These are phyloP conservation scores for Forbesichthys papilliferus DNA, from an alignment of 2,113 vertebrate species.

Conservation along the genomic window DNA sequence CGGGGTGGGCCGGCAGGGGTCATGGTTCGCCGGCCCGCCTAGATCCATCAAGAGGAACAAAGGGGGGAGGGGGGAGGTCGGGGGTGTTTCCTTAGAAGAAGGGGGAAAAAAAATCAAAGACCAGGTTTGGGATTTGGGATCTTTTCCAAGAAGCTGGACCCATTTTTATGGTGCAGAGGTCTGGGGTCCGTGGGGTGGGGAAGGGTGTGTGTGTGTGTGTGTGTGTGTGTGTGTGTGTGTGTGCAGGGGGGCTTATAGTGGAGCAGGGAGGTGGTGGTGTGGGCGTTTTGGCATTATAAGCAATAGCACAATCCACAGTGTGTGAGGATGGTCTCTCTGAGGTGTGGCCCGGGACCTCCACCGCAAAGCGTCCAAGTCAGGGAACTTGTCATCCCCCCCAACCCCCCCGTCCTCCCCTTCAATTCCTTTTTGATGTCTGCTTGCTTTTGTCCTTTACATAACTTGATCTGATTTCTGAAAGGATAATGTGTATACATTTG, in stretches of 20 bases:
- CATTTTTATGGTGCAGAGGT: conserved; percentile 47
- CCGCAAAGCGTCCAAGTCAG: no score
- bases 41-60: conserved; percentile 78
- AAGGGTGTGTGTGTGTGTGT: background rate
- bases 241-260: conserved; percentile 35
- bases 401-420: conserved; percentile 9
- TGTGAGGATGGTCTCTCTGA: conserved; percentile 44
- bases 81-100: conserved; percentile 24
- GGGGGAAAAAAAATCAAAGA: conserved; percentile 73
- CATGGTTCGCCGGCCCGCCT: conserved; percentile 70
- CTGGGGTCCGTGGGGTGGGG: conserved; percentile 6
- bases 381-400: background rate
- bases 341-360: no score
- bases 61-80: conserved; percentile 63
- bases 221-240: background rate
- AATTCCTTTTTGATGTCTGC: conserved; percentile 80
- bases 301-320: conserved; percentile 62
- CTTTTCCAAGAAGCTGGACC: conserved; percentile 69
- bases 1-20: conserved; percentile 75
- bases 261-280: background rate
- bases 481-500: conserved; percentile 85
- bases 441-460: conserved; percentile 89
- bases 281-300: conserved; percentile 36
- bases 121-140: conserved; percentile 72
- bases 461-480: conserved; percentile 81